phyloP scores from a whole-genome alignment of 2,888 invertebrate species.

The Pristionchus mayeri region DNA sequence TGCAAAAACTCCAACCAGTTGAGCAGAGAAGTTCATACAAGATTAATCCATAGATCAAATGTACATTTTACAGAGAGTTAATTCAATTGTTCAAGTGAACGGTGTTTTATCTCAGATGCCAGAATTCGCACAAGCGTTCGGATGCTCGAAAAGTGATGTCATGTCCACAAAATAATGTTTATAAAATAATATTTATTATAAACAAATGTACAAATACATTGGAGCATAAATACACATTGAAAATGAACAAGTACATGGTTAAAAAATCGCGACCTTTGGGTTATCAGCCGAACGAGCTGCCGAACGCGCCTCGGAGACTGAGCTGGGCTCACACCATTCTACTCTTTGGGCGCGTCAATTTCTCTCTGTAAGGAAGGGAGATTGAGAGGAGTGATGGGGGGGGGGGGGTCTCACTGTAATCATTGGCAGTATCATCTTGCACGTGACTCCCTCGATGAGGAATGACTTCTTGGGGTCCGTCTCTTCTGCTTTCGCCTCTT shows the following conservation, averaged over 20 bases:
- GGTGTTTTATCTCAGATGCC: slow-evolving; percentile 37
- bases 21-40: neutral
- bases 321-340: neutral
- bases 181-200: neutral
- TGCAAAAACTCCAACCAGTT: neutral
- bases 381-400: neutral
- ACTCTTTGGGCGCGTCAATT: slow-evolving; percentile 30
- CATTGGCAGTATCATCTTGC: slow-evolving; percentile 43
- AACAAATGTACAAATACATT: neutral
- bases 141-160: neutral
- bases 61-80: neutral
- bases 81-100: slow-evolving; percentile 20
- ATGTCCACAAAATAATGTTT: slow-evolving; percentile 24
- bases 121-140: slow-evolving; percentile 4
- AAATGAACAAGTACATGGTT: slow-evolving; percentile 56
- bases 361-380: slow-evolving; percentile 26
- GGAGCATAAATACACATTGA: neutral
- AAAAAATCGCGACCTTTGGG: slow-evolving; percentile 75
- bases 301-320: slow-evolving; percentile 63
- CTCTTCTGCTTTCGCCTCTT: slow-evolving; percentile 61
- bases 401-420: neutral
- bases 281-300: slow-evolving; percentile 74
- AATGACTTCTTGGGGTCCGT: slow-evolving; percentile 60
- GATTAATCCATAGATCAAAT: neutral
- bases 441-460: slow-evolving; percentile 52